Conservation (phyloP, 2,888 invertebrate species). For the Plagodis dolabraria region DNA sequence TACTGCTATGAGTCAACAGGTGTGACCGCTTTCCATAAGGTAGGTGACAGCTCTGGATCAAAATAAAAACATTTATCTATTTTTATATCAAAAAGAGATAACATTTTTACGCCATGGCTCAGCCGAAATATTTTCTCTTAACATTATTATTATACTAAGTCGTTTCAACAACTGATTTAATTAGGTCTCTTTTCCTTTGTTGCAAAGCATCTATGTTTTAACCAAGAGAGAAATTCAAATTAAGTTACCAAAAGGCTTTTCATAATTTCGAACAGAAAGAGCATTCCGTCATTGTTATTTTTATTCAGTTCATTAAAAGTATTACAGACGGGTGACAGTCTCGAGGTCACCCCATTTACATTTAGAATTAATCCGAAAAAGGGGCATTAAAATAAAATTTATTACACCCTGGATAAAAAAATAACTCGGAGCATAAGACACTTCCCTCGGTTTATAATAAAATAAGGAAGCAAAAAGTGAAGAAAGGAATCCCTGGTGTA, state of each 20-base stretch:
- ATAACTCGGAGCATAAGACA: constrained; percentile 63
- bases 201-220: constrained; percentile 15
- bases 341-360: constrained; percentile 61
- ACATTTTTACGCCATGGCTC: too few relatives aligned
- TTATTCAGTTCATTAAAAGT: constrained; percentile 55
- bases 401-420: constrained; percentile 67
- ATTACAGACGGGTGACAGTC: constrained; percentile 55
- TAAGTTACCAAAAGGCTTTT: constrained; percentile 24
- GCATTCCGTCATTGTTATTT: constrained; percentile 47
- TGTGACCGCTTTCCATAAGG: too few relatives aligned
- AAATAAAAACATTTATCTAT: too few relatives aligned
- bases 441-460: constrained; percentile 69
- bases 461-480: constrained; percentile 60
- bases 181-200: constrained; percentile 11
- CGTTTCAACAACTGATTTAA: constrained; percentile 16
- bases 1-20: too few relatives aligned
- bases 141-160: too few relatives aligned
- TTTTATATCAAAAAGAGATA: too few relatives aligned
- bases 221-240: constrained; percentile 26
- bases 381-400: constrained; percentile 66
- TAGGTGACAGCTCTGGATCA: too few relatives aligned
- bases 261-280: constrained; percentile 24
- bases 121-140: too few relatives aligned
- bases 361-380: constrained; percentile 64
- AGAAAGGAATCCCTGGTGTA: constrained; percentile 67